Evolutionary conservation across 2,113 vertebrate species (phyloP).

Genomic region (Aptenodytes forsteri): DNA sequence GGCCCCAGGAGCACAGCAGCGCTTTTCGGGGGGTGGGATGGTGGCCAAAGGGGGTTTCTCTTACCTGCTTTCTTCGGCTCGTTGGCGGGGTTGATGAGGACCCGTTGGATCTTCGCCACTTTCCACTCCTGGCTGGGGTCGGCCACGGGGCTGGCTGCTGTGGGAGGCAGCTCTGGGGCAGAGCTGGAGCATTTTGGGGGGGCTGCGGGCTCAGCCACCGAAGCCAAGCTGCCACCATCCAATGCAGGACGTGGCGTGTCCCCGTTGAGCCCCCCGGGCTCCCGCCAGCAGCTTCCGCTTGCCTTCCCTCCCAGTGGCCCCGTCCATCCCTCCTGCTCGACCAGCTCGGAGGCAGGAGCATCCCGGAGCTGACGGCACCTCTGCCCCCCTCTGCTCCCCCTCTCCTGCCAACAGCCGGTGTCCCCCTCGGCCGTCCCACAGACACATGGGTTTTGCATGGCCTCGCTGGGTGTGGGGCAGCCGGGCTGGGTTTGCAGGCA

Average conservation of each 20-base stretch:
- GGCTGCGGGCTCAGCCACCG: accelerated
- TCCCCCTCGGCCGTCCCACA: neutral
- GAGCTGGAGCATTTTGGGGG: accelerated
- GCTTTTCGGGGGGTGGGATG: neutral
- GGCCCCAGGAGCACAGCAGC: neutral
- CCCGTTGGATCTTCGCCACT: slow-evolving; percentile 52
- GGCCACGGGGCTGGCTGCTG: neutral
- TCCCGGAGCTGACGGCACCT: neutral
- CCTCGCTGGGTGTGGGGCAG: neutral
- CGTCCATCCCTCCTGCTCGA: accelerated
- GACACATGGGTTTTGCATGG: neutral
- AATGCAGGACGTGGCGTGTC: accelerated
- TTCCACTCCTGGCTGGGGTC: slow-evolving; percentile 58
- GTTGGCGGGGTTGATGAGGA: neutral
- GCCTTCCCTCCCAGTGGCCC: neutral
- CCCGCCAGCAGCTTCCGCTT: neutral
- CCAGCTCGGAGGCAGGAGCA: neutral
- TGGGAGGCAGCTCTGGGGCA: neutral
- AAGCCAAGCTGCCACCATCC: neutral
- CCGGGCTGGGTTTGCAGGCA: slow-evolving; percentile 23
- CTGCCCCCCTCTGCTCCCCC: neutral
- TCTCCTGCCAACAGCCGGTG: neutral
- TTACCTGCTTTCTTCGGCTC: slow-evolving; percentile 70
- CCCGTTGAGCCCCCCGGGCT: neutral
- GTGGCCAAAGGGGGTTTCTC: neutral